Evolutionary conservation across 2,888 invertebrate genomes (phyloP), one percentile per base, ranked within the genome.

Genomic region (Rhopalosiphum nymphaeae): DNA sequence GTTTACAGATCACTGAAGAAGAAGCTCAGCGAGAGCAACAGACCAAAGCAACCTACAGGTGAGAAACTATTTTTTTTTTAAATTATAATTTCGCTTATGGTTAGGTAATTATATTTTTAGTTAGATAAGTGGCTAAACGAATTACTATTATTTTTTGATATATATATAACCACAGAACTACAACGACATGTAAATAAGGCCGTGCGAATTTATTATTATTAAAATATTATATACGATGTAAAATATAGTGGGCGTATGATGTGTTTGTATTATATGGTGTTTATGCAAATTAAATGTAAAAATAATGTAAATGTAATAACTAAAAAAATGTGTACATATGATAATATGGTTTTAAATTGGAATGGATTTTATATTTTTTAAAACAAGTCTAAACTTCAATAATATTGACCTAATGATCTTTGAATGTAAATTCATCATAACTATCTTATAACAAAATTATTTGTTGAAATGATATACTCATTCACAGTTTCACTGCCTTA

Each of bases 41-140:
- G 94, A 94, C 94, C 94, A 94, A 94, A 94, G 94, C 94, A 61
- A 94, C 94, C 90, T 94, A 94, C 86, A 94, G 94, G 94, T 94
- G n/a, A 94, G 90, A 46, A 49, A 94, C 86, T 7, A 49, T 89
- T 93, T 90, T 94, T 84, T 92, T 86, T 61, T 87, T 56, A 16
- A 46, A 53, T 78, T 88, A 91, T 61, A 85, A 86, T 94, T 61
- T 90, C 61, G 94, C 94, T 90, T 94, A 94, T 86, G 61, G 61
- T 94, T 94, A 90, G 90, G 61, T 90, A 89, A 94, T 94, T 86
- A 90, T 61, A 90, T 42, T 61, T 86, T 94, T 67, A 42, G 94
- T 94, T 94, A 86, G 85, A 90, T 94, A 94, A 94, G 61, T 53
- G 90, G 90, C 89, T 91, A 94, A 94, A 94, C 94, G 85, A 94